These are phyloP conservation scores for Aselliscus stoliczkanus DNA, from an alignment of 2,797 vertebrate species.

Conservation along the genomic window DNA sequence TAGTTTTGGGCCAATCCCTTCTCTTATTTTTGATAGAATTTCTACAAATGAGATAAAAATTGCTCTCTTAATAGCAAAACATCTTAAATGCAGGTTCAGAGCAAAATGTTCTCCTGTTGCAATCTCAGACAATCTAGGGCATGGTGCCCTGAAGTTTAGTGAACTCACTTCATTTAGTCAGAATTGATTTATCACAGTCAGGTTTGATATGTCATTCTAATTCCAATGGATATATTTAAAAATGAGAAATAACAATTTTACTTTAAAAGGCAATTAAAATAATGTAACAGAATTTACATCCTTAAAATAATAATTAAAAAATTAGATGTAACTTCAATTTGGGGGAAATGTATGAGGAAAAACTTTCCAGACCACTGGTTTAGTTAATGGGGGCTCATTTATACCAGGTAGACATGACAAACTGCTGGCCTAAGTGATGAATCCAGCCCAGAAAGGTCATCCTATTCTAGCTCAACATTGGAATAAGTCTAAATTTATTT, in stretches of 20 bases:
- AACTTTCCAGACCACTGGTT: background rate
- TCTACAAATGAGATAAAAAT: constrained; percentile 32
- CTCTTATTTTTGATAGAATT: constrained; percentile 37
- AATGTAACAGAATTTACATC: background rate
- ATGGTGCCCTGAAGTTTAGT: constrained; percentile 15
- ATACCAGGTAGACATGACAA: background rate
- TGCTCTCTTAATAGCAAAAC: background rate
- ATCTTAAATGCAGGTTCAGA: background rate
- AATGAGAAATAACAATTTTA: background rate
- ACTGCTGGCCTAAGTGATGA: background rate
- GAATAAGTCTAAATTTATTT: background rate
- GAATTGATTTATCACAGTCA: constrained; percentile 13
- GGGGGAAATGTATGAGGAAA: background rate
- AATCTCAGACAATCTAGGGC: background rate
- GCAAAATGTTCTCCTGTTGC: background rate
- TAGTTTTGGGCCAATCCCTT: background rate
- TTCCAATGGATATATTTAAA: background rate
- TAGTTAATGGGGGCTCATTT: background rate
- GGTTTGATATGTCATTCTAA: background rate
- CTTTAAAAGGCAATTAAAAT: background rate
- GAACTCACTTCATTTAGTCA: background rate
- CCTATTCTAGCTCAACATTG: background rate
- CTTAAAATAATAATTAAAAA: background rate
- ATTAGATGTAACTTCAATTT: background rate
- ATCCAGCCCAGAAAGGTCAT: background rate